These are phyloP conservation scores for Hydrotaea cyrtoneurina DNA, from an alignment of 2,888 invertebrate genomes.

Conservation along the genomic window DNA sequence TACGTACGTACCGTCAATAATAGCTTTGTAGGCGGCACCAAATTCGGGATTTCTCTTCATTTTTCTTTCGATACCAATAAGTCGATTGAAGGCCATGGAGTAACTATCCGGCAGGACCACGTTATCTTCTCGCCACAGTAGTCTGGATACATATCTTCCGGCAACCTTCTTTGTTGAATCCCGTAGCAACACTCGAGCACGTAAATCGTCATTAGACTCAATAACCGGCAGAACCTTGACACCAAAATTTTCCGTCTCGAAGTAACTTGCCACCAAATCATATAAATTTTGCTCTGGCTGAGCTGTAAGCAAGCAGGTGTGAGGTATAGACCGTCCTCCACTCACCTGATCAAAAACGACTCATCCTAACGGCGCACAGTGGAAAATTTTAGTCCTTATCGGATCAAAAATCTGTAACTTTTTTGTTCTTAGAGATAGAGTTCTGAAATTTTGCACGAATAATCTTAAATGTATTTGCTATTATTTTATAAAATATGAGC, in stretches of 20 bases:
- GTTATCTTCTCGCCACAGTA: conserved; percentile 13
- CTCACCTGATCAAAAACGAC: conserved; percentile 18
- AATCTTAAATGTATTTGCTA: too few species aligned
- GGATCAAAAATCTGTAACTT: too few species aligned
- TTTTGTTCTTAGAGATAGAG: too few species aligned
- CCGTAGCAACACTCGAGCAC: too few species aligned
- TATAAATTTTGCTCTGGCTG: too few species aligned
- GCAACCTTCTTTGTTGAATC: background rate
- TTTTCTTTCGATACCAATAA: background rate
- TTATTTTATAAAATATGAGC: too few species aligned
- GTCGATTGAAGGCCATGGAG: conserved; percentile 5
- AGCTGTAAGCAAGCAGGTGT: background rate
- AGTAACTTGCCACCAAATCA: background rate
- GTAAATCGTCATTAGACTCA: conserved; percentile 36
- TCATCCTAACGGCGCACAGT: too few species aligned
- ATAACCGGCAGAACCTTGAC: background rate
- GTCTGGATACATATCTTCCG: conserved; percentile 23
- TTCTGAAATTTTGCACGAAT: too few species aligned
- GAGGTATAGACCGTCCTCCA: background rate
- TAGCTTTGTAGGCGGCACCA: too few species aligned
- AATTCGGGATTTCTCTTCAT: background rate
- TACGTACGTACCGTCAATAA: too few species aligned
- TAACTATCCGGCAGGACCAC: conserved; percentile 31
- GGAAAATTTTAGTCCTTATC: too few species aligned
- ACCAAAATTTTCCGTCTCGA: background rate